phyloP scores from a whole-genome alignment of 2,888 invertebrate genomes.

The Agrenia bidenticulata region DNA sequence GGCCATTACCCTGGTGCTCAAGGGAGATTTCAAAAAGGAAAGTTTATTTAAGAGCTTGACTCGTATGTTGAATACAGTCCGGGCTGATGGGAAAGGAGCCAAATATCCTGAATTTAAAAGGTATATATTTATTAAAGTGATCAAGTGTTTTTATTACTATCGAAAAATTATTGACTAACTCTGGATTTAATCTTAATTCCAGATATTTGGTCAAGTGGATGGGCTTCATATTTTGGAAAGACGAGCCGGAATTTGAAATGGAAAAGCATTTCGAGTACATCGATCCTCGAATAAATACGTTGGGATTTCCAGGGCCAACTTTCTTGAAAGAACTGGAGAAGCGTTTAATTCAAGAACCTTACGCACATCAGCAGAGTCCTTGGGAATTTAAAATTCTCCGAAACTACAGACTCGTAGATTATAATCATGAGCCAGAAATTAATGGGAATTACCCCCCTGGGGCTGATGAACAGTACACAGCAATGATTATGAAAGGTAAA shows the following conservation, averaged over 20 bases:
- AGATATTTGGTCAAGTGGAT: constrained; percentile 14
- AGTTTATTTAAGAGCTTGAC: too few relatives aligned
- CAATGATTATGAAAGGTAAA: constrained; percentile 4
- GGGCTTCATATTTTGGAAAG: constrained; percentile 15
- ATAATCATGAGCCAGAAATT: background rate
- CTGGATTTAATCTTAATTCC: background rate
- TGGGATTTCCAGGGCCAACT: background rate
- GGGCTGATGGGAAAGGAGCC: too few relatives aligned
- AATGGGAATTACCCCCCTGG: too few relatives aligned
- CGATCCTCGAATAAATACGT: background rate
- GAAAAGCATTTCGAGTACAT: constrained; percentile 11
- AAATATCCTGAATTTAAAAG: constrained; percentile 14
- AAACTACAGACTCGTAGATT: constrained; percentile 6
- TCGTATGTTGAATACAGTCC: background rate
- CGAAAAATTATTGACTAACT: background rate
- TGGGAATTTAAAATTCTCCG: constrained; percentile 5
- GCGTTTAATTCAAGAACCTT: constrained; percentile 3
- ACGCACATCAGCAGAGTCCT: background rate
- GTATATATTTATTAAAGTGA: background rate
- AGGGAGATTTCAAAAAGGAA: constrained; percentile 2
- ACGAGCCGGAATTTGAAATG: background rate
- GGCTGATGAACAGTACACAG: background rate
- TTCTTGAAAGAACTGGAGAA: constrained; percentile 12
- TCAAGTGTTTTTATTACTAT: too few relatives aligned
- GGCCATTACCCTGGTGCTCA: constrained; percentile 1